Conservation (phyloP, 2,888 invertebrate species). For the Drosophila prostipennis region DNA sequence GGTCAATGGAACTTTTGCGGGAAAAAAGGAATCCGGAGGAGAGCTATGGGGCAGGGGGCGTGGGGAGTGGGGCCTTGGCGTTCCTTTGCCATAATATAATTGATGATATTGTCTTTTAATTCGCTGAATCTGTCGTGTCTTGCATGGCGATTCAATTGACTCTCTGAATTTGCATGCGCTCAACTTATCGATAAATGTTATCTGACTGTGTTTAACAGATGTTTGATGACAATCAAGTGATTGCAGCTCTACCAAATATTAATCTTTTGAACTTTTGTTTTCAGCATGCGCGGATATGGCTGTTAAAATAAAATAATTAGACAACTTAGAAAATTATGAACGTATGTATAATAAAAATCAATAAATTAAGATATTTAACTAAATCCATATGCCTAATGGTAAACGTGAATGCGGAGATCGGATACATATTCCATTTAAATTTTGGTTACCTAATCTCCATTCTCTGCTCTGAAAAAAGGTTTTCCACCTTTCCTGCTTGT, state of each 20-base stretch:
- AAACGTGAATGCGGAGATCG: neutral
- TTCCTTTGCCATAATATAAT: constrained; percentile 81
- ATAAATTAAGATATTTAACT: neutral
- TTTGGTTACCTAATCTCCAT: constrained; percentile 27
- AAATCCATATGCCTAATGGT: neutral
- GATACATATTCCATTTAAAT: neutral
- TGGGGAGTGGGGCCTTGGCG: constrained; percentile 46
- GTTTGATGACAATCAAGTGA: constrained; percentile 35
- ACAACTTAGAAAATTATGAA: no score
- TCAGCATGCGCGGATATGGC: no score
- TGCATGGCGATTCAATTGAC: constrained; percentile 61
- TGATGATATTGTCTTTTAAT: constrained; percentile 84
- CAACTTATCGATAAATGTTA: constrained; percentile 18
- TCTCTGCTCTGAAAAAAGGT: constrained; percentile 67
- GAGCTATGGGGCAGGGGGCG: neutral
- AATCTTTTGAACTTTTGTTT: neutral
- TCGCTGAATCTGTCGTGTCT: constrained; percentile 76
- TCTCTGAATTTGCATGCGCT: constrained; percentile 29
- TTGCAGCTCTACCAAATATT: neutral
- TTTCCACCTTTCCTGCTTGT: constrained; percentile 65
- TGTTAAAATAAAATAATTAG: no score
- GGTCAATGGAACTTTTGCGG: constrained; percentile 55
- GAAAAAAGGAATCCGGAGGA: constrained; percentile 27
- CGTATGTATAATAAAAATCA: no score
- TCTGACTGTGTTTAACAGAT: constrained; percentile 38